phyloP scores from a whole-genome alignment of 92 coral and sea anemone genomes.

The Paramuricea clavata region DNA sequence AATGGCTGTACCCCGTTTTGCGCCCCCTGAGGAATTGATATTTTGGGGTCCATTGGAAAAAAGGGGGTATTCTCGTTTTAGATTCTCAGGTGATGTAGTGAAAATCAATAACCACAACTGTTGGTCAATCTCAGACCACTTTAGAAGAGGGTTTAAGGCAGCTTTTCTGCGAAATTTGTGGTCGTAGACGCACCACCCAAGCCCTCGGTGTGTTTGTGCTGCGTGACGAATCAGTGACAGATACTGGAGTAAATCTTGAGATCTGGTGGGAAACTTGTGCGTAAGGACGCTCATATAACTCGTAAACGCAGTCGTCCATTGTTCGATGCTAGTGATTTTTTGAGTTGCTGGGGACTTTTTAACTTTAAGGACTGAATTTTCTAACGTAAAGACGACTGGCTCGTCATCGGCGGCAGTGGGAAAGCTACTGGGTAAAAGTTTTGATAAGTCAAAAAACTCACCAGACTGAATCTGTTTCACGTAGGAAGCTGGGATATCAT shows the following conservation, averaged over 20 bases:
- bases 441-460: too few relatives aligned
- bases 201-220: constrained; percentile 52
- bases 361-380: constrained; percentile 60
- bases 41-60: constrained; percentile 52
- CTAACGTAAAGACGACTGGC: too few relatives aligned
- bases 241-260: constrained; percentile 47
- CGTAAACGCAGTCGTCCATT: constrained; percentile 54
- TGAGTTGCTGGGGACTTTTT: constrained; percentile 17
- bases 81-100: constrained; percentile 48
- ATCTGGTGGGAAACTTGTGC: constrained; percentile 17
- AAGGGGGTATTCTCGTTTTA: constrained; percentile 57
- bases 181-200: constrained; percentile 47
- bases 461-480: too few relatives aligned
- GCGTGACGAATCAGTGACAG: constrained; percentile 58
- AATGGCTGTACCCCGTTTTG: too few relatives aligned
- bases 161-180: constrained; percentile 59
- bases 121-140: constrained; percentile 55
- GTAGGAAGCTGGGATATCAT: too few relatives aligned
- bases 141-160: background rate
- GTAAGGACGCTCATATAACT: constrained; percentile 42
- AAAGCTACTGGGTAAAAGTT: too few relatives aligned
- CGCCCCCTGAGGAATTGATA: too few relatives aligned
- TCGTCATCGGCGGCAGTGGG: too few relatives aligned
- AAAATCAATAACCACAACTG: constrained; percentile 63
- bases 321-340: constrained; percentile 13